phyloP scores from a whole-genome alignment of 1,140 invertebrate genomes.

The Sinella curviseta region DNA sequence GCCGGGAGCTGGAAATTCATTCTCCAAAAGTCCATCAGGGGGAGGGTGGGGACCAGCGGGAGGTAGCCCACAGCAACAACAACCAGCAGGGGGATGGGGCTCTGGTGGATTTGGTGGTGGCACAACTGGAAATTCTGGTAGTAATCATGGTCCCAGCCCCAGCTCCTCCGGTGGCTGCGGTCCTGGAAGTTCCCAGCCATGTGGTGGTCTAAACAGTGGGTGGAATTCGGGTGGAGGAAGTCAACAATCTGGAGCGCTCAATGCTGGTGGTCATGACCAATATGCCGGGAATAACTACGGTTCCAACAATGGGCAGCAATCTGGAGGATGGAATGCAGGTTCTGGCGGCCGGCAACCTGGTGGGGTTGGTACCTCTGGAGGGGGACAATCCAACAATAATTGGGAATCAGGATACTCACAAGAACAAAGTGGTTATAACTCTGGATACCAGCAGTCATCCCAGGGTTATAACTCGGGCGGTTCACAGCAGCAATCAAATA shows the following conservation, averaged over 20 bases:
- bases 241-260: background rate
- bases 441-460: background rate
- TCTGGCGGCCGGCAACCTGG: background rate
- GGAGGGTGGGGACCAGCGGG: background rate
- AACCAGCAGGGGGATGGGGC: background rate
- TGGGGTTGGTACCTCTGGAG: background rate
- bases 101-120: background rate
- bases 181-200: background rate
- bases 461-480: background rate
- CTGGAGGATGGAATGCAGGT: background rate
- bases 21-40: too few species aligned
- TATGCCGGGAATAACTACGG: background rate
- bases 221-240: too few species aligned
- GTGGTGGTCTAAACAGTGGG: too few species aligned
- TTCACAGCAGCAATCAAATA: background rate
- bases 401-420: background rate
- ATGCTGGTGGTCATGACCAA: background rate
- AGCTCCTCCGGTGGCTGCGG: background rate
- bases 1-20: too few species aligned
- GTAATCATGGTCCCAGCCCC: background rate
- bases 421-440: background rate
- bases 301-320: background rate
- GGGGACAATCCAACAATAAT: background rate
- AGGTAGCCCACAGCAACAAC: background rate
- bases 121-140: background rate